Evolutionary conservation across 2,888 invertebrate genomes (phyloP).

Genomic region (Cantharis nigra): DNA sequence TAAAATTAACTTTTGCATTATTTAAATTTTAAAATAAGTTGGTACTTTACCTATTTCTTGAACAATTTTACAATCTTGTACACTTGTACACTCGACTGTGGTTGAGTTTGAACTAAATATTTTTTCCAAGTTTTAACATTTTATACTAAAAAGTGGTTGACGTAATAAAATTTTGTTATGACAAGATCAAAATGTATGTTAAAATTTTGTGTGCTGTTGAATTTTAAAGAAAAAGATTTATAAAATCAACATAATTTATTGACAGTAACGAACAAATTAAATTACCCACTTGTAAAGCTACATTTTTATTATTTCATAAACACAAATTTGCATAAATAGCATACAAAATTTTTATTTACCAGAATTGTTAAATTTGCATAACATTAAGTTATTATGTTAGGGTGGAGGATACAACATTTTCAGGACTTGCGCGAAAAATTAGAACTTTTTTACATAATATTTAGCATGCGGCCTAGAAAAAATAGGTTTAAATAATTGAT

Average conservation of each 20-base stretch:
- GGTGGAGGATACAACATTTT: not conserved
- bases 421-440: not conserved
- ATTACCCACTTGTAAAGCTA: not conserved
- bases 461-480: too few species aligned
- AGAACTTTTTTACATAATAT: not conserved
- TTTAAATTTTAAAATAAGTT: not conserved
- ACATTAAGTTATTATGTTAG: not conserved
- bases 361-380: not conserved
- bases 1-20: not conserved
- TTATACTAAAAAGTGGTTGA: not conserved
- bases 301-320: not conserved
- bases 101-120: not conserved
- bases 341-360: not conserved
- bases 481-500: too few species aligned
- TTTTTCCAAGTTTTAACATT: not conserved
- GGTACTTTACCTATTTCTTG: not conserved
- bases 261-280: not conserved
- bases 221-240: not conserved
- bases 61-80: not conserved
- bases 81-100: not conserved
- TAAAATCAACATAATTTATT: not conserved
- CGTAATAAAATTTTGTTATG: not conserved
- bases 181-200: not conserved
- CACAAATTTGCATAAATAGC: not conserved
- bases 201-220: not conserved